These are phyloP conservation scores for Herpailurus yagouaroundi DNA, from an alignment of 2,113 vertebrate species.

Conservation along the genomic window DNA sequence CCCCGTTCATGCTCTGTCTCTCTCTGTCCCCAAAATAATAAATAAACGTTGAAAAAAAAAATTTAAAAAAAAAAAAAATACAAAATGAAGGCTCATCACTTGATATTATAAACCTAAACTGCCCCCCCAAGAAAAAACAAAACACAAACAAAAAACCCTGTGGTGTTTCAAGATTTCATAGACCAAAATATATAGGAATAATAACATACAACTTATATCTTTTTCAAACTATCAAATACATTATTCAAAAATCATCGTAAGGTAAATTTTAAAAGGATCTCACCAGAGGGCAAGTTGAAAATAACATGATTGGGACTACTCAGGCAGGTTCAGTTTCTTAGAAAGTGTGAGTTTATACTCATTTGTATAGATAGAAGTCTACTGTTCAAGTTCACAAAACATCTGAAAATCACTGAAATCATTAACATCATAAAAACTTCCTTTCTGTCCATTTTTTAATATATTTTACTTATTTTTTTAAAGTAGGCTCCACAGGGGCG, in stretches of 20 bases:
- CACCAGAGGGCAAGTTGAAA: conserved; percentile 40
- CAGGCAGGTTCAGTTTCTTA: not conserved
- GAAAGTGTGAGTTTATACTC: conserved; percentile 17
- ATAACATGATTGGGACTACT: not conserved
- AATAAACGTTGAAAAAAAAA: no score
- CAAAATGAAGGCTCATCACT: not conserved
- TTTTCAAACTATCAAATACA: not conserved
- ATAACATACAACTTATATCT: not conserved
- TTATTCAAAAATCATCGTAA: conserved; percentile 6
- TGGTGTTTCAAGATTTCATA: not conserved
- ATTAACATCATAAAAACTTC: conserved; percentile 50
- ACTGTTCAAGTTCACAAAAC: conserved; percentile 37
- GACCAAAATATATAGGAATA: conserved; percentile 17
- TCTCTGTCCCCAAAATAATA: no score
- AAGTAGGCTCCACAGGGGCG: not conserved
- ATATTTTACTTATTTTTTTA: not conserved
- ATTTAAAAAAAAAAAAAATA: no score
- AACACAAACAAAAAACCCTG: not conserved
- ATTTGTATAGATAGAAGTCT: not conserved
- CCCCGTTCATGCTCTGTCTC: no score
- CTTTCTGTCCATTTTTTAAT: not conserved
- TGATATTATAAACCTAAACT: conserved; percentile 30
- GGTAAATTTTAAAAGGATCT: conserved; percentile 15
- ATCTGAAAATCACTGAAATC: not conserved
- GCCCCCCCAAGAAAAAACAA: no score